phyloP scores from a whole-genome alignment of 2,113 vertebrate genomes.

The Azemiops feae region DNA sequence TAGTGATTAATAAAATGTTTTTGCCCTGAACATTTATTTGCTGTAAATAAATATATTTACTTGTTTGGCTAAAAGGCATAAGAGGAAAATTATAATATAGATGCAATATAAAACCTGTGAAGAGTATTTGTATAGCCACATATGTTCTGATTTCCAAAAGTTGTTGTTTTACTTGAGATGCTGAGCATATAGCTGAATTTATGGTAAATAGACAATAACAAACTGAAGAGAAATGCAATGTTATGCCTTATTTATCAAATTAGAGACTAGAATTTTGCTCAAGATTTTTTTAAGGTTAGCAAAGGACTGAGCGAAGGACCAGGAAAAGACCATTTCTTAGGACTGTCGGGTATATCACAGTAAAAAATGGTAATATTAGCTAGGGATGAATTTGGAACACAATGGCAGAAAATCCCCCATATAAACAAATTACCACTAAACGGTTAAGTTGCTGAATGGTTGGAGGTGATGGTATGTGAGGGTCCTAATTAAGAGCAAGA shows the following conservation, averaged over 20 bases:
- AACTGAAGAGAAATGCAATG: not conserved
- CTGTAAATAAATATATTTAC: not conserved
- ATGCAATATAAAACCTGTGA: not conserved
- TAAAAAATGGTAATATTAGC: not conserved
- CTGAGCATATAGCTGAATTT: not conserved
- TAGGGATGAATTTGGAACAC: not conserved
- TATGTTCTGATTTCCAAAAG: not conserved
- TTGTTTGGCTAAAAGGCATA: not conserved
- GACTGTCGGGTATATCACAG: not conserved
- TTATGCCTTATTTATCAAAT: not conserved
- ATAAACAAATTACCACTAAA: not conserved
- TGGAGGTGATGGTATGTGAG: not conserved
- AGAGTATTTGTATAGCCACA: not conserved
- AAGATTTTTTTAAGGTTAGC: not conserved
- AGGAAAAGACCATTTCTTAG: not conserved
- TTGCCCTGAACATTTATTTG: not conserved
- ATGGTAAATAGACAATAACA: not conserved
- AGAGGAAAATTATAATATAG: not conserved
- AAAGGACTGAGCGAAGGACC: not conserved
- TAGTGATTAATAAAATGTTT: not conserved
- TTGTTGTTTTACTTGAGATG: not conserved
- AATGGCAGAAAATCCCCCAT: not conserved
- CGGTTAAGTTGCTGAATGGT: not conserved
- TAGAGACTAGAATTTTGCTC: not conserved
- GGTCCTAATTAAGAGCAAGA: not conserved